Percentiles rank a stretch among this genome's conserved stretches.
Evolutionary conservation across 2,113 vertebrate species (phyloP).

Genomic region (Thymallus thymallus): DNA sequence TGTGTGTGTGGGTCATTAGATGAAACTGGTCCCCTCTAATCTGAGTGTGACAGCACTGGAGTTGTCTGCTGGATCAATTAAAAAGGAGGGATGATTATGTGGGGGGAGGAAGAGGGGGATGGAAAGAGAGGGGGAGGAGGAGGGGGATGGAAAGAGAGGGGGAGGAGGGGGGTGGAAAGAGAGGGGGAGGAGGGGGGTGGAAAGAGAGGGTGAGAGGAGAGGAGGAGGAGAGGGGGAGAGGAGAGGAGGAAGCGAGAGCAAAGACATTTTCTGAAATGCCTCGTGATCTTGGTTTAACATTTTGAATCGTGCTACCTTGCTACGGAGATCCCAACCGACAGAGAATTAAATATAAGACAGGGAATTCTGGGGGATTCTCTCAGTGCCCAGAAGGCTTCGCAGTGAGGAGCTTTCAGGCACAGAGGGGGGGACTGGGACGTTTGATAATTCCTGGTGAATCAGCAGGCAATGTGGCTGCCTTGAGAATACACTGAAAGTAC

Average conservation of each 20-base stretch:
- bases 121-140: neutral
- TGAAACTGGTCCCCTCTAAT: slow-evolving; percentile 54
- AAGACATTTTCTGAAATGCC: neutral
- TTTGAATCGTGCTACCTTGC: no score
- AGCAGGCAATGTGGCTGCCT: slow-evolving; percentile 36
- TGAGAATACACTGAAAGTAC: neutral
- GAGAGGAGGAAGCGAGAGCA: neutral
- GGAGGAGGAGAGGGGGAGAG: no score
- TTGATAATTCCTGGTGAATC: slow-evolving; percentile 55
- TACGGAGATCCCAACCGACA: no score
- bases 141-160: neutral
- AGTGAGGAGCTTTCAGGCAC: neutral
- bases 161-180: neutral
- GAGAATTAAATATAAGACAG: neutral
- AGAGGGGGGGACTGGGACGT: slow-evolving; percentile 21
- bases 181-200: neutral
- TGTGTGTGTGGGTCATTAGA: slow-evolving; percentile 26
- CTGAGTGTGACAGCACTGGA: slow-evolving; percentile 51
- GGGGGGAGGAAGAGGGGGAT: slow-evolving; percentile 8
- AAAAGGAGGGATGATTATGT: slow-evolving; percentile 56
- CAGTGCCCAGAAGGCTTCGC: slow-evolving; percentile 22
- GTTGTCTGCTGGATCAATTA: slow-evolving; percentile 55
- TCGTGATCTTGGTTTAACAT: no score
- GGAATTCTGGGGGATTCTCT: neutral
- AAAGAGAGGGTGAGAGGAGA: no score